phyloP scores from a whole-genome alignment of 2,888 invertebrate genomes.

The Stenoptilia bipunctidactyla region DNA sequence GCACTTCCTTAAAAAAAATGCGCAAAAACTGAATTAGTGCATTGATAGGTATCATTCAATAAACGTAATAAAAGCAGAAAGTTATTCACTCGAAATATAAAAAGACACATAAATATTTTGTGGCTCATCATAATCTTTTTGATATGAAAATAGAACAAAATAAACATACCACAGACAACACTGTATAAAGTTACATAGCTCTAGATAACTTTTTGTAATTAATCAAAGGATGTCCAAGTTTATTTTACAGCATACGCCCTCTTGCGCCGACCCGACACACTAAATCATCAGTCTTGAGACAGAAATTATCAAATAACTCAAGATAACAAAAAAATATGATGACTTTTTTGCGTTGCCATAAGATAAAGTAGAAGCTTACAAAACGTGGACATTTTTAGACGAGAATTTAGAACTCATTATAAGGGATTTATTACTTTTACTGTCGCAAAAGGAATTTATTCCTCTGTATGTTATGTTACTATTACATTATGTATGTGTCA shows the following conservation, averaged over 20 bases:
- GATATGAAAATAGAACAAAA: slow-evolving; percentile 5
- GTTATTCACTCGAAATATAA: too few relatives aligned
- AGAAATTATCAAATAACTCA: slow-evolving; percentile 60
- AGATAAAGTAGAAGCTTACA: background rate
- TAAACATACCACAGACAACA: slow-evolving; percentile 15
- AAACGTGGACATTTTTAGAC: background rate
- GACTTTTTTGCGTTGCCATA: background rate
- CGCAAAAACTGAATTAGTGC: too few relatives aligned
- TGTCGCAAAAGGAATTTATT: too few relatives aligned
- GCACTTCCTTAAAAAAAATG: too few relatives aligned
- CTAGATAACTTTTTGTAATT: slow-evolving; percentile 38
- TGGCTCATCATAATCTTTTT: too few relatives aligned
- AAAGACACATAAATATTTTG: too few relatives aligned
- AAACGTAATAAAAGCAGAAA: too few relatives aligned
- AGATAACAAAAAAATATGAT: slow-evolving; percentile 37
- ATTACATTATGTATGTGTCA: too few relatives aligned
- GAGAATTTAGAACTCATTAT: background rate
- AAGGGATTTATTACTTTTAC: background rate
- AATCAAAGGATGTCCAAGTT: slow-evolving; percentile 46
- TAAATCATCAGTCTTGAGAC: slow-evolving; percentile 49
- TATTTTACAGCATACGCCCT: slow-evolving; percentile 32
- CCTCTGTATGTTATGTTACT: too few relatives aligned
- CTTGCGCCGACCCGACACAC: slow-evolving; percentile 36
- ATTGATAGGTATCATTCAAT: too few relatives aligned
- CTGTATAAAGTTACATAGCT: slow-evolving; percentile 38